Evolutionary conservation across 2,113 vertebrate genomes (phyloP).

Genomic region (Illadopsis cleaveri): DNA sequence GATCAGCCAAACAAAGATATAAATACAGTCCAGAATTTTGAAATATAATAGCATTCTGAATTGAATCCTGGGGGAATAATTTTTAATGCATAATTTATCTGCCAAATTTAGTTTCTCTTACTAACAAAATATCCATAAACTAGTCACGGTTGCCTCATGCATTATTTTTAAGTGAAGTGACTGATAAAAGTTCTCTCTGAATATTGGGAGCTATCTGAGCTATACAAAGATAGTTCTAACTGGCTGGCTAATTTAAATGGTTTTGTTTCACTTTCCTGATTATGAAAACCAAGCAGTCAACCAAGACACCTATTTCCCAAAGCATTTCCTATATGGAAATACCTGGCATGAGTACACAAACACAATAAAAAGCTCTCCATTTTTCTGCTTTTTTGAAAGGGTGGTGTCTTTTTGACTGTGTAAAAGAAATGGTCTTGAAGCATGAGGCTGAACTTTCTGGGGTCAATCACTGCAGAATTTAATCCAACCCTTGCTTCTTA

Average conservation of each 20-base stretch:
- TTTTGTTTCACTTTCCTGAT: background rate
- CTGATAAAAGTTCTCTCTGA: background rate
- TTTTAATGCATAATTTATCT: constrained; percentile 54
- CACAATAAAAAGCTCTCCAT: background rate
- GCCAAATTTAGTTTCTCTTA: constrained; percentile 30
- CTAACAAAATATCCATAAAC: constrained; percentile 3
- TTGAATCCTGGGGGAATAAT: constrained; percentile 23
- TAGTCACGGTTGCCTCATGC: background rate
- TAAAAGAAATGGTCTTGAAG: background rate
- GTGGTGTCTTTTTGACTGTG: background rate
- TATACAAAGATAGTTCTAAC: background rate
- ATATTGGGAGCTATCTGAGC: background rate
- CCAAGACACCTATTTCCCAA: background rate
- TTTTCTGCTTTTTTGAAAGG: background rate
- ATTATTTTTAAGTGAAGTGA: background rate
- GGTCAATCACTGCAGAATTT: background rate
- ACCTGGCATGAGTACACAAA: background rate
- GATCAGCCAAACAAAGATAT: background rate
- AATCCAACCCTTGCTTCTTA: constrained; percentile 10
- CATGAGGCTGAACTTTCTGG: background rate
- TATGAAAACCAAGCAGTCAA: background rate
- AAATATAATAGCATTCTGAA: background rate
- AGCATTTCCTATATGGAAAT: background rate
- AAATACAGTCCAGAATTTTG: constrained; percentile 19
- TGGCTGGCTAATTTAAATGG: background rate